Base-by-base conservation (phyloP, 2,888 invertebrate genomes). In the Cyaniris semiargus region DNA sequence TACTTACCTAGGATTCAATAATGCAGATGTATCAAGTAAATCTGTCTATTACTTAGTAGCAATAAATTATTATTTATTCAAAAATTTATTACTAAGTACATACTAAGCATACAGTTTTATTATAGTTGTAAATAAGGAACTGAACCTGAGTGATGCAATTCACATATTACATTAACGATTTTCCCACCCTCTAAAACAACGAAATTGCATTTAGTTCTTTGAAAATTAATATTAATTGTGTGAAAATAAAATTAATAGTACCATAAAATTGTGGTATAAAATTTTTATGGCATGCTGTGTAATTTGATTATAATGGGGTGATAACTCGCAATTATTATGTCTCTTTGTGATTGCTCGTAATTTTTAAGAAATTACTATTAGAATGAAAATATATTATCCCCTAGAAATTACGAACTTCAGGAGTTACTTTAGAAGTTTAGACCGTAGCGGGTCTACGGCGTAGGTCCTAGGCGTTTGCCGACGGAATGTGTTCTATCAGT, bases 241-340 rank as follows among this genome's bases (percentile, higher is more conserved):
- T 44, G 72, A 72, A 72, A 72, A 72, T 72, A 44, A 21, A 72
- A 15, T 72, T 44, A 72, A 72, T 72, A 72, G 72, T 72, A 31
- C 72, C 23, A 72, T 72, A 72, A 44, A 72, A 72, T 21, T 38
- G 13, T 23, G 66, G 27, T 4, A 66, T 66, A 66, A 27, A 66
- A 6, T 18, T 66, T 27, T 66, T 66, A 66, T 66, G 15, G 23
- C 60, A 13, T 60, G 66, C 66, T 27, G 27, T 27, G 18, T 66
- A 27, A 66, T 66, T 27, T 27, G 6, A 66, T 66, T 27, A 27
- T 66, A 31, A 66, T 66, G 15, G 31, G 27, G 66, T 66, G 66
- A 66, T 66, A 66, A 66, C 66, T 66, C 27, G 66, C 66, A 31
- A 66, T 66, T 66, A 66, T 27, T 66, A 23, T 60, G 60, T 60